Evolutionary conservation across 1,140 invertebrate genomes (phyloP), one percentile per base, ranked within the genome.

Genomic region (Holotrichia oblita): DNA sequence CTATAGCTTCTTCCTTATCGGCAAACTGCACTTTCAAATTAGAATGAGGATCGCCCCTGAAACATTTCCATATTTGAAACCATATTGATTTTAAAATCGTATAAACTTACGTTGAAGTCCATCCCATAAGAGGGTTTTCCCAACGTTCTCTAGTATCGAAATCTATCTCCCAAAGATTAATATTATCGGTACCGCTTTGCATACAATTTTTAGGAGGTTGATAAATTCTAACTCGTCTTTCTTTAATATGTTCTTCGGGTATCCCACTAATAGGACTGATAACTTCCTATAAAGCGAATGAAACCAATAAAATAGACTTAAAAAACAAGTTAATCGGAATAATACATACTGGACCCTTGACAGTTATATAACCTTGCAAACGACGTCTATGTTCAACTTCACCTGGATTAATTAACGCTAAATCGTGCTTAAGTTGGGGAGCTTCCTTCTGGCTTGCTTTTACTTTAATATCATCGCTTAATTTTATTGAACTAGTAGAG

Each of bases 81-180:
- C 2, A 27, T 34, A 69, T 14, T 4, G 4, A 34, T 17, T 42
- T 74, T 74, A 41, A 41, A 41, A 74, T 34, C 4, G 55, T n/a
- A 34, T 72, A 0, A 42, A 72, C 91, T 91, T 89, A 97, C 96
- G 92, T 93, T 1, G 97, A 99, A 9, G 92, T 89, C 98, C 98
- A 99, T 59, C 98, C 98, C 95, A 99, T 99, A 0, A 99, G 90
- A 0, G 96, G 97, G 89, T 99, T 99, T 88, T 99, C 98, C 98
- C 99, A 99, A 83, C 99, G 91, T 88, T 99, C 94, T 81, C 95
- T 91, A 17, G 93, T 97, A 82, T 99, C 98, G 89, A 99, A 99
- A 83, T 99, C 95, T 87, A 99, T 96, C 86, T 94, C 92, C 98
- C 98, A 99, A 80, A 90, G 89, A 22, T 93, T 87, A 17, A 93